Conservation (phyloP, 2,113 vertebrate genomes). For the Platysteira castanea region DNA sequence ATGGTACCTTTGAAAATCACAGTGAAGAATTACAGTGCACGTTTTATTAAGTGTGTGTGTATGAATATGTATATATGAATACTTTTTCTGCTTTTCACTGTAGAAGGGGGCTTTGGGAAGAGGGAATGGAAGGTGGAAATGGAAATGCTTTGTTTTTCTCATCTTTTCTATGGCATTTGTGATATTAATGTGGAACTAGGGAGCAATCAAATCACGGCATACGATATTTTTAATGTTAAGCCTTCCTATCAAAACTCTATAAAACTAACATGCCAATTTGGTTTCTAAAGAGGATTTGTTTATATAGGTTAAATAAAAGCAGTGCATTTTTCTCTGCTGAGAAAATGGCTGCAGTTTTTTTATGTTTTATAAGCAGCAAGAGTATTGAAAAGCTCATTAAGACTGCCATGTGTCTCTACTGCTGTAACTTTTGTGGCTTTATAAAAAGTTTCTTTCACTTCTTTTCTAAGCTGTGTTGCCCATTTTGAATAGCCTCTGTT, state of each 20-base stretch:
- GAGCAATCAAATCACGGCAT: neutral
- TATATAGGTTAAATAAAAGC: slow-evolving; percentile 46
- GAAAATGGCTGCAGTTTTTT: slow-evolving; percentile 45
- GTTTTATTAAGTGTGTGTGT: neutral
- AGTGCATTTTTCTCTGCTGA: slow-evolving; percentile 56
- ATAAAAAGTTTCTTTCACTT: slow-evolving; percentile 48
- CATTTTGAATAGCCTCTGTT: slow-evolving; percentile 40
- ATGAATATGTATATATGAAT: neutral
- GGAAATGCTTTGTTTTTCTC: slow-evolving; percentile 33
- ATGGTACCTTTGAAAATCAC: neutral
- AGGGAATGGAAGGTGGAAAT: neutral
- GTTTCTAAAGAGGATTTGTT: slow-evolving; percentile 38
- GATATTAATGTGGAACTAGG: neutral
- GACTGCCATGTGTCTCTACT: slow-evolving; percentile 31
- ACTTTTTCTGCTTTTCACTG: neutral
- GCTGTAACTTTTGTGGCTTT: slow-evolving; percentile 26
- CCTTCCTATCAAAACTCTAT: slow-evolving; percentile 43
- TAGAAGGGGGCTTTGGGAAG: neutral
- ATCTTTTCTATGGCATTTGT: slow-evolving; percentile 1
- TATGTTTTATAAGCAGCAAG: slow-evolving; percentile 35
- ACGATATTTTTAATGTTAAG: slow-evolving; percentile 22
- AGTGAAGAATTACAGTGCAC: neutral
- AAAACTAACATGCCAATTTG: slow-evolving; percentile 32
- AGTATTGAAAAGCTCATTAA: slow-evolving; percentile 45
- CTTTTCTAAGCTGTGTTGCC: slow-evolving; percentile 11